phyloP scores from a whole-genome alignment of 1,140 invertebrate genomes.

The Maconellicoccus hirsutus region DNA sequence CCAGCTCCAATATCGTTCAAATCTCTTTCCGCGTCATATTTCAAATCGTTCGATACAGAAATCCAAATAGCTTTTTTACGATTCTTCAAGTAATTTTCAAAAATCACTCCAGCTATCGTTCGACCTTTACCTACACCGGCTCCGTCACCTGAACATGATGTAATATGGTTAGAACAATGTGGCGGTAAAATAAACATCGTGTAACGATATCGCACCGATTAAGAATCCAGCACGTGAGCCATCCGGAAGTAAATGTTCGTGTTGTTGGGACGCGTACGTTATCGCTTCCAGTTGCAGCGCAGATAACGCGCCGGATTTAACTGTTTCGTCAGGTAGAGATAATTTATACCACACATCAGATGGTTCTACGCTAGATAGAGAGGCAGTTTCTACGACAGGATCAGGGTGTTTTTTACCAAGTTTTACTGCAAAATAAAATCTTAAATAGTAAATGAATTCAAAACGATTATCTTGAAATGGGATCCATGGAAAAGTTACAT shows the following conservation, averaged over 20 bases:
- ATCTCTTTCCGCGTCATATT: slow-evolving; percentile 96
- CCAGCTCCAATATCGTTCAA: slow-evolving; percentile 86
- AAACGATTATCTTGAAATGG: slow-evolving; percentile 8
- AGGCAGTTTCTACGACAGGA: slow-evolving; percentile 97
- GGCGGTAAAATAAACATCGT: too few species aligned
- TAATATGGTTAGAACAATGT: too few species aligned
- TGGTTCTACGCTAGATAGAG: slow-evolving; percentile 89
- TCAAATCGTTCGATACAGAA: slow-evolving; percentile 96
- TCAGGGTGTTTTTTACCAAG: slow-evolving; percentile 94
- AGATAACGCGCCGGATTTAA: slow-evolving; percentile 76
- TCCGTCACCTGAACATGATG: slow-evolving; percentile 85
- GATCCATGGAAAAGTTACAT: slow-evolving; percentile 43
- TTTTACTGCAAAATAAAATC: slow-evolving; percentile 57
- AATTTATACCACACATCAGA: slow-evolving; percentile 87
- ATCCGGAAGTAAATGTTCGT: slow-evolving; percentile 82
- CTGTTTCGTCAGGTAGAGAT: slow-evolving; percentile 70
- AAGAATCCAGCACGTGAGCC: slow-evolving; percentile 89
- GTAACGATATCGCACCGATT: slow-evolving; percentile 48
- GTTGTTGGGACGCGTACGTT: slow-evolving; percentile 91
- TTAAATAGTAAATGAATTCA: background rate
- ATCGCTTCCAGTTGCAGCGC: slow-evolving; percentile 95
- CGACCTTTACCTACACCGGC: slow-evolving; percentile 98
- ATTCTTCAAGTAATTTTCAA: slow-evolving; percentile 90
- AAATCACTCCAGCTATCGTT: slow-evolving; percentile 96
- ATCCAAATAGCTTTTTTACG: slow-evolving; percentile 93